Base-by-base conservation (phyloP, 1,140 invertebrate genomes). In the Drosophila equinoxialis region DNA sequence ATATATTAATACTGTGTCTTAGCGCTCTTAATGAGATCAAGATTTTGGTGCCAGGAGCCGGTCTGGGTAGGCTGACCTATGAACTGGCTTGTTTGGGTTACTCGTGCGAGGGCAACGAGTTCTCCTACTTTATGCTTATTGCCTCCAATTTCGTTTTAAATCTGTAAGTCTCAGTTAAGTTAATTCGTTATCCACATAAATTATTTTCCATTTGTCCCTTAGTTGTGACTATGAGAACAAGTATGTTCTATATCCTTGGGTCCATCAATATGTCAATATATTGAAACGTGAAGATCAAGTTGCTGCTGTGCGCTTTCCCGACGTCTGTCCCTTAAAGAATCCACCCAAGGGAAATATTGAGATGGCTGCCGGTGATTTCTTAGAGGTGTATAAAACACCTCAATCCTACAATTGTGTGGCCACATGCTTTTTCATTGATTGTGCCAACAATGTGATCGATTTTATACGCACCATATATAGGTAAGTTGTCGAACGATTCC, bases 371-470 rank as follows among this genome's bases (percentile, higher is more conserved):
- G 99, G 98, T 4, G 97, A 98, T 90, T 99, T 98, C 90, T 92
- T 98, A 6, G 96, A 98, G 93, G 95, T 97, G 17, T 97, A 97
- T 89, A 95, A 94, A 57, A 94, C 95, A 37, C 91, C 94, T 1
- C 94, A 96, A 74, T 93, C 95, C 39, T 99, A 98, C 96, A 95
- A 99, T 90, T 98, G 97, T 91, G 95, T 99, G 1, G 97, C 97
- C 0, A 98, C 98, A 0, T 99, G 98, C 80, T 99, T 99, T 93
- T 99, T 99, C 91, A 97, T 99, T 67, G 99, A 99, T 92, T 99
- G 99, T 91, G 98, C 98, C 13, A 96, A 97, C 63, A 99, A 99
- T 92, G 96, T 99, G 5, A 96, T 99, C 30, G 95, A 96, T 71
- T 99, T 99, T 85, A 96, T 99, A 57, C 98, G 99, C 93, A 96